Evolutionary conservation across 35 echinoderm and acorn worm species (phyloP).

Genomic region (Acanthaster planci): DNA sequence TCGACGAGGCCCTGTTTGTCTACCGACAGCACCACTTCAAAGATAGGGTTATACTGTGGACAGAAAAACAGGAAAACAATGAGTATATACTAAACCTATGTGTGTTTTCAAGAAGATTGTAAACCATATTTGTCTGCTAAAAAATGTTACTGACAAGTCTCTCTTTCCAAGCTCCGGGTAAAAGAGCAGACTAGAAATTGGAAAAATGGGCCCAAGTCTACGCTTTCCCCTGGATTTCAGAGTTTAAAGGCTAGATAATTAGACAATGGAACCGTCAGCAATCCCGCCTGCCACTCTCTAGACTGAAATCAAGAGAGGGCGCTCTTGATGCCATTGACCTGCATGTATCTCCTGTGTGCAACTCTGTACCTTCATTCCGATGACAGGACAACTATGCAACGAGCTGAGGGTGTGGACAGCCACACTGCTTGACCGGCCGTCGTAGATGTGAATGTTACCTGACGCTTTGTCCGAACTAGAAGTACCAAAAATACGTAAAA

Average conservation of each 20-base stretch:
- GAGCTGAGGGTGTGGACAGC: slow-evolving; percentile 72
- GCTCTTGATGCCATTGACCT: too few relatives aligned
- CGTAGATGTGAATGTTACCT: slow-evolving; percentile 84
- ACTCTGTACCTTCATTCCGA: slow-evolving; percentile 76
- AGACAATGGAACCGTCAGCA: too few relatives aligned
- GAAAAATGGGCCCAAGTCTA: too few relatives aligned
- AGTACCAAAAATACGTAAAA: background rate
- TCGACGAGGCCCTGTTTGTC: slow-evolving; percentile 89
- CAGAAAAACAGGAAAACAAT: slow-evolving; percentile 31
- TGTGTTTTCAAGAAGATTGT: too few relatives aligned
- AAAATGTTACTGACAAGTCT: too few relatives aligned
- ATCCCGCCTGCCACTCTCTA: too few relatives aligned
- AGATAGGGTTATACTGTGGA: slow-evolving; percentile 88
- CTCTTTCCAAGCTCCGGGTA: too few relatives aligned
- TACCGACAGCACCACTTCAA: slow-evolving; percentile 77
- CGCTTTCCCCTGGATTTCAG: too few relatives aligned
- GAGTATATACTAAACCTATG: background rate
- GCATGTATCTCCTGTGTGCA: too few relatives aligned
- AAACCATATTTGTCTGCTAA: background rate
- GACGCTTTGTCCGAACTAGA: slow-evolving; percentile 52
- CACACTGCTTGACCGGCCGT: slow-evolving; percentile 76
- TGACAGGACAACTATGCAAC: slow-evolving; percentile 66
- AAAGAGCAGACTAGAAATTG: too few relatives aligned
- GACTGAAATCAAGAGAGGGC: too few relatives aligned
- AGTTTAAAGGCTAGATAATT: too few relatives aligned